These are phyloP conservation scores for Triplophysa yarkandensis DNA, from an alignment of 2,797 vertebrate genomes.

Conservation along the genomic window DNA sequence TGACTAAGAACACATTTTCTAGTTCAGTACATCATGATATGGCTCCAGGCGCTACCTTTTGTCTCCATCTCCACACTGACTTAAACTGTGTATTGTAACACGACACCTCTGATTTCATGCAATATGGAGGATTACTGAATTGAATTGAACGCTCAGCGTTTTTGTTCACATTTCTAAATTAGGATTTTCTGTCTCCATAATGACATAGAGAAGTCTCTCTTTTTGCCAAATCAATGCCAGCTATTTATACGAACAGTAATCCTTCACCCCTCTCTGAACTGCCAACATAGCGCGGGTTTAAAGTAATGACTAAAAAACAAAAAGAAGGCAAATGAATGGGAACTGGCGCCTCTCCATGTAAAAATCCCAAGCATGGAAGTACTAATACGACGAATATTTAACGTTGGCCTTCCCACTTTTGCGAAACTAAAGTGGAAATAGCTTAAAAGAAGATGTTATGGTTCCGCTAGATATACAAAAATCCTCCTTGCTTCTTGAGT, in stretches of 20 bases:
- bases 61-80: slow-evolving; percentile 76
- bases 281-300: slow-evolving; percentile 73
- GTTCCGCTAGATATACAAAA: slow-evolving; percentile 50
- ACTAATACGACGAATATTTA: slow-evolving; percentile 48
- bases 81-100: slow-evolving; percentile 77
- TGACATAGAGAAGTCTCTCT: slow-evolving; percentile 77
- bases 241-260: slow-evolving; percentile 82
- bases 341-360: slow-evolving; percentile 68
- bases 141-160: slow-evolving; percentile 75
- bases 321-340: slow-evolving; percentile 67
- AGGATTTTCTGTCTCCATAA: slow-evolving; percentile 82
- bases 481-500: slow-evolving; percentile 69
- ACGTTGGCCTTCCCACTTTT: slow-evolving; percentile 46
- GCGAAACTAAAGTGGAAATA: slow-evolving; percentile 47
- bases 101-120: slow-evolving; percentile 81
- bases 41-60: slow-evolving; percentile 77
- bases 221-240: slow-evolving; percentile 80
- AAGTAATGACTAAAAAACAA: slow-evolving; percentile 74
- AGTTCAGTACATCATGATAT: slow-evolving; percentile 68
- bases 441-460: slow-evolving; percentile 40
- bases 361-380: slow-evolving; percentile 55
- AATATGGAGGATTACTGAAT: slow-evolving; percentile 78
- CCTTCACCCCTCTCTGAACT: slow-evolving; percentile 72
- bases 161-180: slow-evolving; percentile 83
- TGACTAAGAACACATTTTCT: slow-evolving; percentile 62